Percentiles rank a stretch among this genome's conserved stretches.
Evolutionary conservation across 2,888 invertebrate genomes (phyloP).

Genomic region (Chloroclystis v-ata): DNA sequence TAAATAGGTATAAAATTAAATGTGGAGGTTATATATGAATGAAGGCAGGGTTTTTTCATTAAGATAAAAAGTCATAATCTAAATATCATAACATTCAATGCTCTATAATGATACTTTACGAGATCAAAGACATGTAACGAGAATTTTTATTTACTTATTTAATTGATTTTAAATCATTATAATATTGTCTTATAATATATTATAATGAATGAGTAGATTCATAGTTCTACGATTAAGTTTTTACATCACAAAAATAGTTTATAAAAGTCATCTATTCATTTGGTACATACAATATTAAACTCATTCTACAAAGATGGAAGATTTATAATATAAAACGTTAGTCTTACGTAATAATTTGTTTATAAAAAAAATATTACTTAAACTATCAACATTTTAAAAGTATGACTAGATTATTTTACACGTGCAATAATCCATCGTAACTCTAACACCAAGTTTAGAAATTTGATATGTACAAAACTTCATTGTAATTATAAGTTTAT

Average conservation of each 20-base stretch:
- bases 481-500: conserved; percentile 17
- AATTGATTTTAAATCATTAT: background rate
- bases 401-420: conserved; percentile 25
- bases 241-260: conserved; percentile 19
- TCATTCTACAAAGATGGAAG: background rate
- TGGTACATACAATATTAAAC: background rate
- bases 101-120: background rate
- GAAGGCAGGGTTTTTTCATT: no score
- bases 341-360: background rate
- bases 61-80: background rate
- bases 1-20: no score
- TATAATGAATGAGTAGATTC: conserved; percentile 1
- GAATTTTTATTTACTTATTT: background rate
- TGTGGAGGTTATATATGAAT: no score
- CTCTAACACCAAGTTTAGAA: conserved; percentile 16
- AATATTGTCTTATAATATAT: conserved; percentile 21
- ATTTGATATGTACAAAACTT: conserved; percentile 31
- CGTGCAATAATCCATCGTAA: background rate
- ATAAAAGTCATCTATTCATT: background rate
- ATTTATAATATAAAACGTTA: conserved; percentile 1
- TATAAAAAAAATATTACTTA: background rate
- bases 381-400: background rate
- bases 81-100: background rate
- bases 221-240: conserved; percentile 5
- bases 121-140: background rate